Evolutionary conservation across 2,888 invertebrate genomes (phyloP).

Genomic region (Dicycla oo): DNA sequence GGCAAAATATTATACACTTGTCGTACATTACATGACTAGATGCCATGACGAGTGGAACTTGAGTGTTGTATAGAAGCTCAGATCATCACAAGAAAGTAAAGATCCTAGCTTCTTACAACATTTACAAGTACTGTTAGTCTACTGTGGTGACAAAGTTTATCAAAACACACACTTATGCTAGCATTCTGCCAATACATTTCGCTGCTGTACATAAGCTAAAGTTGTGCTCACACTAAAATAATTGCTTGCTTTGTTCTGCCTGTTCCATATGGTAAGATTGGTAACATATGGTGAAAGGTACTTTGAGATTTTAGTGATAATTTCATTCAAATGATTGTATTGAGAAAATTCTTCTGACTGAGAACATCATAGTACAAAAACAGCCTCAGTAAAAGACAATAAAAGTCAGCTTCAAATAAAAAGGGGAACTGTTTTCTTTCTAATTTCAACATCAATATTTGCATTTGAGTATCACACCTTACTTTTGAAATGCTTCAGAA

Average conservation of each 20-base stretch:
- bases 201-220: constrained; percentile 10
- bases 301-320: constrained; percentile 15
- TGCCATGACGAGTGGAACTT: not conserved
- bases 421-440: constrained; percentile 5
- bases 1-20: constrained; percentile 1
- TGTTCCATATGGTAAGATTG: constrained; percentile 30
- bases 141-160: not conserved
- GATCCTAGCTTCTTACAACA: not conserved
- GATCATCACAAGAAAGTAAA: not conserved
- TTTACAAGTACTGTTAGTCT: not conserved
- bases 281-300: constrained; percentile 18
- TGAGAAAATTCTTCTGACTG: not conserved
- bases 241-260: constrained; percentile 10
- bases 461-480: not conserved
- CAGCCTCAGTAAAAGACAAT: too few relatives aligned
- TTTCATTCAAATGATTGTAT: constrained; percentile 7
- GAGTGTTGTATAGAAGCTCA: not conserved
- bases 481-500: not conserved
- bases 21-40: not conserved
- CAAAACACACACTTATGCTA: not conserved
- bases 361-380: not conserved
- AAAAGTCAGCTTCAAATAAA: not conserved
- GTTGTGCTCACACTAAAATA: not conserved
- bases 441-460: not conserved
- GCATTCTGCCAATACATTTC: not conserved